These are phyloP conservation scores for Auanema sp. DNA, from an alignment of 2,888 invertebrate species.

Conservation along the genomic window DNA sequence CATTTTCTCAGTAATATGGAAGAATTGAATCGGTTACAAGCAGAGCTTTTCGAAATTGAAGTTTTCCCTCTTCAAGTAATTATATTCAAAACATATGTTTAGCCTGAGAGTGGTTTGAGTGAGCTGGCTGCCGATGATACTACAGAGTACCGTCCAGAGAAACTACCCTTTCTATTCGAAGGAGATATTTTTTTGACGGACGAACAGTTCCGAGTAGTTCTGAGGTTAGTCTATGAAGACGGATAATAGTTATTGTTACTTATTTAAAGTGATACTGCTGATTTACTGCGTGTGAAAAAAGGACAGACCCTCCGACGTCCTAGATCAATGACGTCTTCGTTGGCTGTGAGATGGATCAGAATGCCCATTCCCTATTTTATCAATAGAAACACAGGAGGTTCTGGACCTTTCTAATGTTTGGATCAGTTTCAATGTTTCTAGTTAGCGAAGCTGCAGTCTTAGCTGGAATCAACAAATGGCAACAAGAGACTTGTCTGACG, in stretches of 20 bases:
- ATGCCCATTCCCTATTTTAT: slow-evolving; percentile 53
- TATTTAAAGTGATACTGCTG: slow-evolving; percentile 28
- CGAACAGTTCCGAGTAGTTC: slow-evolving; percentile 45
- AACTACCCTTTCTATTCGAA: slow-evolving; percentile 56
- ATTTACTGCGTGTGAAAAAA: slow-evolving; percentile 39
- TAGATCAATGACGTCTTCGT: slow-evolving; percentile 44
- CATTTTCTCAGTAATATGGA: too few relatives aligned
- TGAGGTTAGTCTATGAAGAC: slow-evolving; percentile 22
- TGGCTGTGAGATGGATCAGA: slow-evolving; percentile 31
- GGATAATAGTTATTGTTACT: neutral
- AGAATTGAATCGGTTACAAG: too few relatives aligned
- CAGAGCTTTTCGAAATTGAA: too few relatives aligned
- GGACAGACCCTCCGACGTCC: slow-evolving; percentile 21
- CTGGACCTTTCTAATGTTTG: too few relatives aligned
- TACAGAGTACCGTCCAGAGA: slow-evolving; percentile 25
- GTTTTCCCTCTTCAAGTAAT: too few relatives aligned
- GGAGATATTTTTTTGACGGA: slow-evolving; percentile 57
- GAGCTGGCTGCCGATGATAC: too few relatives aligned
- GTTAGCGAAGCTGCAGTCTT: slow-evolving; percentile 42
- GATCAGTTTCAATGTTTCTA: slow-evolving; percentile 19
- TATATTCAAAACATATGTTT: too few relatives aligned
- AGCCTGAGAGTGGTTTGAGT: too few relatives aligned
- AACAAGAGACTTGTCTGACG: slow-evolving; percentile 48
- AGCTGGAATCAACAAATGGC: slow-evolving; percentile 52
- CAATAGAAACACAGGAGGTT: slow-evolving; percentile 43